Percentiles rank a stretch among this genome's conserved stretches.
These are phyloP conservation scores for Prionailurus bengalensis DNA, from an alignment of 2,113 vertebrate genomes.

Conservation along the genomic window DNA sequence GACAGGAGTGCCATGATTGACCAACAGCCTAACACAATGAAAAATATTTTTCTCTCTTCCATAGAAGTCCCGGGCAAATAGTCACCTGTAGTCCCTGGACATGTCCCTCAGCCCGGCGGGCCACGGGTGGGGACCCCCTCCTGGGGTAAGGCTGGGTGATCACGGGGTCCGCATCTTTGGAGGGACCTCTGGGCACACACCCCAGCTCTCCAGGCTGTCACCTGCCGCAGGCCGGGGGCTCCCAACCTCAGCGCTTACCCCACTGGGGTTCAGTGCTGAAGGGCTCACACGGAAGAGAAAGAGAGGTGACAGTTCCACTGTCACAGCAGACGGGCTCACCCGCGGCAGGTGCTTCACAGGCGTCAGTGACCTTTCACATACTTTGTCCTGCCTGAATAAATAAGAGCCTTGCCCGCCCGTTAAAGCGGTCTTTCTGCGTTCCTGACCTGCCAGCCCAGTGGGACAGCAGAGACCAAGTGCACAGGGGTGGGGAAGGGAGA, in stretches of 20 bases:
- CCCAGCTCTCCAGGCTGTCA: background rate
- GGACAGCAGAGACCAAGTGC: background rate
- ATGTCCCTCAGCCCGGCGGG: background rate
- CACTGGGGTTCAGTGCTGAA: no score
- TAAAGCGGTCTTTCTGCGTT: background rate
- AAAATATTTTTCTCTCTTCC: background rate
- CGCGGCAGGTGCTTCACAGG: background rate
- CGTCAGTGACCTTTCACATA: background rate
- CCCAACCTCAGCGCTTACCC: background rate
- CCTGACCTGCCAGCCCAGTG: background rate
- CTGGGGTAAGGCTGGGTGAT: background rate
- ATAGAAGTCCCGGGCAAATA: background rate
- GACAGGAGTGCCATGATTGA: accelerated
- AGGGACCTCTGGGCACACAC: background rate
- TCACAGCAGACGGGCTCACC: background rate
- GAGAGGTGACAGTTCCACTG: accelerated
- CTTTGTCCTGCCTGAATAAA: background rate
- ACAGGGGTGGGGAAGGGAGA: no score
- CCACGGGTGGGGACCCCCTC: background rate
- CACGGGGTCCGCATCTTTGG: background rate
- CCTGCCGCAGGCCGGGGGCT: accelerated
- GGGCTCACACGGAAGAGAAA: background rate
- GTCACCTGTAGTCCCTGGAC: background rate
- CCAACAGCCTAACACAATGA: background rate
- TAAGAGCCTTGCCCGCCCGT: background rate